Percentiles rank a stretch among this genome's conserved stretches.
These are phyloP conservation scores for Odontesthes bonariensis DNA, from an alignment of 2,113 vertebrate species.

Conservation along the genomic window DNA sequence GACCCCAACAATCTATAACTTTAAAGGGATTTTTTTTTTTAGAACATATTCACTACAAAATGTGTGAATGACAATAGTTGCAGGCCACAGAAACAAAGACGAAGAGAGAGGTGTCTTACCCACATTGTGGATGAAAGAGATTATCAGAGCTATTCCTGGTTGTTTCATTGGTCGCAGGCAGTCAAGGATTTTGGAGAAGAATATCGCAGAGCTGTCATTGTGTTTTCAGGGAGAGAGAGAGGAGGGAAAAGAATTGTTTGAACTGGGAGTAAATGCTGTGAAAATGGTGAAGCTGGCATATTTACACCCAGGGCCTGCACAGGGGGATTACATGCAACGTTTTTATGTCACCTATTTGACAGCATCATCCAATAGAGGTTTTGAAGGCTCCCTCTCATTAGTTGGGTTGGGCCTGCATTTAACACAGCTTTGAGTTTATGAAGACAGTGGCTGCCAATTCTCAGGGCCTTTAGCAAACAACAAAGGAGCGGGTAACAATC, in stretches of 20 bases:
- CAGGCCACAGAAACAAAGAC: conserved; percentile 63
- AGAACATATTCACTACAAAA: conserved; percentile 41
- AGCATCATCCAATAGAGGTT: conserved; percentile 73
- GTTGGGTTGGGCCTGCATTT: conserved; percentile 65
- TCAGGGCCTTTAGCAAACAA: conserved; percentile 68
- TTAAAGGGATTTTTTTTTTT: conserved; percentile 24
- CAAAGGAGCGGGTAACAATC: conserved; percentile 67
- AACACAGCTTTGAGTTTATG: conserved; percentile 74
- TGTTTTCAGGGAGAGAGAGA: conserved; percentile 55
- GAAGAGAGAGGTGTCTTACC: conserved; percentile 63
- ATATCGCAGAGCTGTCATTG: conserved; percentile 78
- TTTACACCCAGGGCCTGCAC: conserved; percentile 77
- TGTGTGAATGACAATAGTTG: conserved; percentile 68
- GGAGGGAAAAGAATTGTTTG: conserved; percentile 72
- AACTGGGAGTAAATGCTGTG: conserved; percentile 78
- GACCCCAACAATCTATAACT: conserved; percentile 3
- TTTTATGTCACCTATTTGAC: conserved; percentile 79
- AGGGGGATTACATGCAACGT: conserved; percentile 72
- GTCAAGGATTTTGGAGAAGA: conserved; percentile 65
- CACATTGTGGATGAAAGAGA: conserved; percentile 70
- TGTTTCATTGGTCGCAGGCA: conserved; percentile 72
- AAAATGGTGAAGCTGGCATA: conserved; percentile 81
- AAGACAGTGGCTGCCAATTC: conserved; percentile 74
- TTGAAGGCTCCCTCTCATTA: conserved; percentile 78
- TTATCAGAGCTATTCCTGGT: conserved; percentile 76